These are phyloP conservation scores for Tachysurus fulvidraco DNA, from an alignment of 2,113 vertebrate species.

Conservation along the genomic window DNA sequence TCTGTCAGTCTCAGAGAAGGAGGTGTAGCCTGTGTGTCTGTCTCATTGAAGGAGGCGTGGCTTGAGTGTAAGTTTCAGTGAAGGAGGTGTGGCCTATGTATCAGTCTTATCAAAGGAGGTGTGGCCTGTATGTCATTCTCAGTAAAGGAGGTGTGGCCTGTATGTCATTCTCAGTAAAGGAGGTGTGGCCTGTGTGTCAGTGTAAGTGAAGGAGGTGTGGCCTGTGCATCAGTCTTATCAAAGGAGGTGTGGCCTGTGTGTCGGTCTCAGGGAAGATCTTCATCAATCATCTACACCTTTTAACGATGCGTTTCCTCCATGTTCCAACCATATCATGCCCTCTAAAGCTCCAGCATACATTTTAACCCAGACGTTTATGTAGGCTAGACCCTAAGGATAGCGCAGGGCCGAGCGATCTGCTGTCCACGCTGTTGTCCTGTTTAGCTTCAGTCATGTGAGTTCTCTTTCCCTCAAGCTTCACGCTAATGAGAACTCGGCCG, in stretches of 20 bases:
- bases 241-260: too few relatives aligned
- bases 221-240: too few relatives aligned
- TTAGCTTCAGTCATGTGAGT: constrained; percentile 19
- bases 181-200: background rate
- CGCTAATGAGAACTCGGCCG: constrained; percentile 48
- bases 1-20: background rate
- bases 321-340: background rate
- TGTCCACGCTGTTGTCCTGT: constrained; percentile 47
- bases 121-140: background rate
- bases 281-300: too few relatives aligned
- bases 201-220: too few relatives aligned
- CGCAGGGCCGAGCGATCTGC: background rate
- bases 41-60: background rate
- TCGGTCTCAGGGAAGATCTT: too few relatives aligned
- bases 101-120: background rate
- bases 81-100: background rate
- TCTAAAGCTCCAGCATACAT: background rate
- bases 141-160: background rate
- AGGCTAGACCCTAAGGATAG: constrained; percentile 9
- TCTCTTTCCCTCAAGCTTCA: constrained; percentile 16
- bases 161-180: background rate
- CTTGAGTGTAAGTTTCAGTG: background rate
- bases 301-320: background rate
- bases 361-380: background rate
- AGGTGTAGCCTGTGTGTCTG: background rate